A percentile compares a stretch with the other conserved stretches of the same genome.
Evolutionary conservation across 2,888 invertebrate genomes (phyloP).

Genomic region (Heliconius aoede): DNA sequence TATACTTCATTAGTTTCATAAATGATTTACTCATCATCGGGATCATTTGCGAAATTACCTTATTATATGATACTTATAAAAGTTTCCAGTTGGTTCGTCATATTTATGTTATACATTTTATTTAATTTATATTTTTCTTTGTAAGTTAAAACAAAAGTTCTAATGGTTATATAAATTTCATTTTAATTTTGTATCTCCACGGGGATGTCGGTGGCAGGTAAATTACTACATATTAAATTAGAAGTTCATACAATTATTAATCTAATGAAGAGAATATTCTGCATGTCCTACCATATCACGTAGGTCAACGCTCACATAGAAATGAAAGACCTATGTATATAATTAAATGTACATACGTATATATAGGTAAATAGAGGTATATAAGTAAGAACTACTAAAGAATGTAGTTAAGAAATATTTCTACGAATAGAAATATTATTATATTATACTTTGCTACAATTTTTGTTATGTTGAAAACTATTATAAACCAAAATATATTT

Average conservation of each 20-base stretch:
- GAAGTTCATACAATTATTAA: background rate
- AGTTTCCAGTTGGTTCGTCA: background rate
- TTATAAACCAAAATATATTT: no score
- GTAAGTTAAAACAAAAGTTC: background rate
- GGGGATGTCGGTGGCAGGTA: background rate
- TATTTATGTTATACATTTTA: background rate
- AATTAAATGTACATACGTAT: no score
- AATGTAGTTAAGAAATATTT: no score
- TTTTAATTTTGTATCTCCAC: background rate
- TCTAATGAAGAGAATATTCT: background rate
- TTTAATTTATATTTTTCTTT: background rate
- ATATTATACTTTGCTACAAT: no score
- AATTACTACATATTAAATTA: background rate
- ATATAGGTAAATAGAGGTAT: no score
- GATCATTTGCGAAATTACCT: background rate
- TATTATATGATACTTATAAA: background rate
- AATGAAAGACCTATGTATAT: no score
- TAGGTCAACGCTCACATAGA: no score
- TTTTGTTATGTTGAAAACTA: no score
- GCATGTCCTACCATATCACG: background rate
- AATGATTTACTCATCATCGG: background rate
- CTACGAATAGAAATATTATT: no score
- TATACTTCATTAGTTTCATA: slow-evolving; percentile 8
- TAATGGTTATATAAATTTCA: background rate
- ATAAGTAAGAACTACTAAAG: no score